Evolutionary conservation across 2,797 vertebrate species (phyloP), one percentile per base, ranked within the genome.

Genomic region (Melanotaenia pygmaea): DNA sequence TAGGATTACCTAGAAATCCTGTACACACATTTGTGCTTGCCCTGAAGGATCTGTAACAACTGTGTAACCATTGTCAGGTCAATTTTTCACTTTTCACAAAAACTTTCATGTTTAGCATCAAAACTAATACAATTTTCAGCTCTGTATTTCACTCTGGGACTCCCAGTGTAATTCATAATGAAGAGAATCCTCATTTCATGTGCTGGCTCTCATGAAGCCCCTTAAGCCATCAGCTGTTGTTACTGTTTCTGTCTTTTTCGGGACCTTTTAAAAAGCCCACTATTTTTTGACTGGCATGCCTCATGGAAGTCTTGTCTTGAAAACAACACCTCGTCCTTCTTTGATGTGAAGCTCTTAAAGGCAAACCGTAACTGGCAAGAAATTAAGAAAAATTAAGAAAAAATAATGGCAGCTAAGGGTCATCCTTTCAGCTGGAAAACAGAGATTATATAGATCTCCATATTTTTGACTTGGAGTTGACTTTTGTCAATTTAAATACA

Each of bases 41-140:
- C 8, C 24, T 24, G 45, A 20, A 54, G 26, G 47, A 62, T 26
- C 60, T 35, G 37, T 24, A 72, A 50, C 53, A 58, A 64, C 28
- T 37, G 65, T 58, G 26, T 13, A 57, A 4, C 14, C 37, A 30
- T 30, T 57, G 22, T 30, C 26, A 50, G 22, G 6, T 26, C 35
- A 38, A 26, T 26, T 18, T 22, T 3, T 16, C 35, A 22, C 59
- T 61, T 37, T 14, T 22, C 18, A 20, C 22, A 14, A 61, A 37
- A 40, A 61, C 6, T 14, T 61, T 24, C 1, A 7, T 13, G 3
- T 38, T 38, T 38, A 38, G 11, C 37, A 38, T 38, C 3, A 24
- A 9, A 16, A 11, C 11, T 13, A 5, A 4, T 53, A 3, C 26
- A 11, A 53, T 53, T 53, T 53, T 24, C 22, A 53, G 51, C 51